phyloP scores from a whole-genome alignment of 2,113 vertebrate species.

The Astur gentilis region DNA sequence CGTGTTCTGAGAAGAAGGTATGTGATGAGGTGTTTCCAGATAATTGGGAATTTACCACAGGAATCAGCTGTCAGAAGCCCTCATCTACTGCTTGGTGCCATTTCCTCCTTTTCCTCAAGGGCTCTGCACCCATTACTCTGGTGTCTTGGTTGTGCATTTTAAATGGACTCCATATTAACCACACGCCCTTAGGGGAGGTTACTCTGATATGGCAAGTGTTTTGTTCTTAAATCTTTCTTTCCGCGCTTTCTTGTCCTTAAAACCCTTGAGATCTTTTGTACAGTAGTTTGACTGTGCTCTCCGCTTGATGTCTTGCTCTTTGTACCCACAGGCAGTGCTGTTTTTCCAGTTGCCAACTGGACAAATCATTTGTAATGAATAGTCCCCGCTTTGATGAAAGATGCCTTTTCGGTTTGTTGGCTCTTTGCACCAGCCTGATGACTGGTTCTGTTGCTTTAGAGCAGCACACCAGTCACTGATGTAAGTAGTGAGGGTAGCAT shows the following conservation, averaged over 20 bases:
- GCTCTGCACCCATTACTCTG: not conserved
- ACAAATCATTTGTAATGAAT: not conserved
- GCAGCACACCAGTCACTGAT: not conserved
- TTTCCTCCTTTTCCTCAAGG: not conserved
- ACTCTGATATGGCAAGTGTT: not conserved
- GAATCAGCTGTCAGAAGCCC: not conserved
- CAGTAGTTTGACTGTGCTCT: not conserved
- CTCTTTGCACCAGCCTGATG: not conserved
- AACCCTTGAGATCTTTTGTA: not conserved
- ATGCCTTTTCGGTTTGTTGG: not conserved
- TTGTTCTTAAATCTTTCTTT: not conserved
- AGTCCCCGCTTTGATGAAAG: not conserved
- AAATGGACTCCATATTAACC: not conserved
- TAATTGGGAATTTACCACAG: not conserved
- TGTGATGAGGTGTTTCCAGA: not conserved
- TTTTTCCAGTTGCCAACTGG: not conserved
- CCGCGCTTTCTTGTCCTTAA: not conserved
- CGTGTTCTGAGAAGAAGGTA: not conserved
- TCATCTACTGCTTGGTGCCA: fast-evolving
- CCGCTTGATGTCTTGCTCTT: not conserved
- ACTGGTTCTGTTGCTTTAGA: not conserved
- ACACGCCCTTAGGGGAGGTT: not conserved
- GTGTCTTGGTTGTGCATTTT: not conserved
- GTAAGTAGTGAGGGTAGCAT: too few relatives aligned
- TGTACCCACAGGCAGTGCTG: not conserved